Base-by-base conservation (phyloP, 2,113 vertebrate genomes). In the Caranx melampygus region DNA sequence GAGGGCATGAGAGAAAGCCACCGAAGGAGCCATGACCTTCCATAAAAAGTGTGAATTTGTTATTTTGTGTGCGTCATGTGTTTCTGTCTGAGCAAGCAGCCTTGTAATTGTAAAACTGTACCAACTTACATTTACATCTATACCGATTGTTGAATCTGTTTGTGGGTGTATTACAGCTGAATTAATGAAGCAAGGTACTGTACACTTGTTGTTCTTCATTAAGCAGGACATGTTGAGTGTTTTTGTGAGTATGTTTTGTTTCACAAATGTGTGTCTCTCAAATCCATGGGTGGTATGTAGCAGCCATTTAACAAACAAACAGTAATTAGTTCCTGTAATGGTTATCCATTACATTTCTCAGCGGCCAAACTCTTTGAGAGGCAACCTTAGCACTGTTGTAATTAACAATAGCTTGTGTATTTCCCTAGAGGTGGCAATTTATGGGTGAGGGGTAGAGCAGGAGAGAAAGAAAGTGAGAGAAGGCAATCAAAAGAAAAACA, bases 291-390 rank as follows among this genome's bases (percentile, higher is more conserved):
- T 82, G 86, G 88, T 85, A 58, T 85, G 78, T 72, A 79, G 78
- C 77, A 90, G 65, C 69, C 85, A 78, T 88, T 91, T 81, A 73
- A 81, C 84, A 90, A 92, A 90, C 85, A 92, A 90, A 89, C 77
- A 82, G 74, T 89, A 88, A 92, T 91, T 92, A 93, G 91, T 91
- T 89, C 87, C 74, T 78, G 79, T 91, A 85, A 92, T 88, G 80
- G 75, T 89, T 90, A 84, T 85, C 80, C 69, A 90, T 92, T 91
- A 91, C 83, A 77, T 85, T 87, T 88, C 88, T 90, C 83, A 87
- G 78, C 54, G 65, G 91, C 87, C 86, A 90, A 78, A 88, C 69
- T 90, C 86, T 89, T 90, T 87, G 84, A 88, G 84, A 87, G 78
- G 82, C 85, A 91, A 91, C 81, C 87, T 82, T 74, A 85, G 87